Base-by-base conservation (phyloP, 2,888 invertebrate species). In the Leptarthrus brevirostris region DNA sequence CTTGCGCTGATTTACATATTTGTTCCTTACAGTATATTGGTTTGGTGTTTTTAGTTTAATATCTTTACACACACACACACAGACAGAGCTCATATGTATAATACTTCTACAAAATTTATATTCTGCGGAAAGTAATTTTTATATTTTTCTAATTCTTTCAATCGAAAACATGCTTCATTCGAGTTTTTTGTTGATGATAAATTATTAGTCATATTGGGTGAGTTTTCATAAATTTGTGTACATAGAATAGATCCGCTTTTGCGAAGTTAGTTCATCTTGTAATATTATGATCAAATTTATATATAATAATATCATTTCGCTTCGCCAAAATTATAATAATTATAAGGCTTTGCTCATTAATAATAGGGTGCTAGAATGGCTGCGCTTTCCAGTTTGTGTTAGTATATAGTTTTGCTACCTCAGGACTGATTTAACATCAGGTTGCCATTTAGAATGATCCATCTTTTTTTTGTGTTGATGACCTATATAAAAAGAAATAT, bases 161-260 rank as follows among this genome's bases (percentile, higher is more conserved):
- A 72, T 64, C 34, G 52, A 73, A 75, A 56, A 75, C 72, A 74
- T 70, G 74, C 74, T 74, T 74, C 74, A 74, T 64, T 74, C 75
- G 75, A 75, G 75, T 74, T 75, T 75, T 73, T 75, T 74, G 75
- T 75, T 74, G 74, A 75, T 72, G 75, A 71, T 72, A 72, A 22
- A 61, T 69, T 71, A 54, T 64, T 74, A 76, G 74, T 74, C 71
- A 75, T 74, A 75, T 76, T 76, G 74, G 76, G 76, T 76, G 76
- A 76, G 76, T 76, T 75, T 72, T 74, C 54, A 44, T 61, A 26
- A 54, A 36, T 72, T 72, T 72, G 54, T 72, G 72, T 69, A 73
- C 66, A 47, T 54, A 73, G 54, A 30, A 5, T 64, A 64, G 64
- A 64, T 64, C n/a, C 44, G 64, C 64, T 64, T 64, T 54, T 69